phyloP scores from a whole-genome alignment of 2,113 vertebrate genomes.

The Pogonocichla stellata region DNA sequence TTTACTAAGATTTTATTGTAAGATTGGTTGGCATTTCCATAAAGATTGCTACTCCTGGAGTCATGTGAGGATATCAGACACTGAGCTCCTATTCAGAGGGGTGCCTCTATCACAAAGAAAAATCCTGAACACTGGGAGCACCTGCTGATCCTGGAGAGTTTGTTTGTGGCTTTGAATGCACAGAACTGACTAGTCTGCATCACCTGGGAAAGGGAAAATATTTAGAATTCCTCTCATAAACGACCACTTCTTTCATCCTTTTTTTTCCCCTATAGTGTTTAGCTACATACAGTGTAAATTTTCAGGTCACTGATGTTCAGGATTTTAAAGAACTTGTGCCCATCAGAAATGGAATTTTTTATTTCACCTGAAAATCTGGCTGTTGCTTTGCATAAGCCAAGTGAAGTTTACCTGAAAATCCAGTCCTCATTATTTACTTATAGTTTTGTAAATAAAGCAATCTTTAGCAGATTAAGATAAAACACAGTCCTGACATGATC shows the following conservation, averaged over 20 bases:
- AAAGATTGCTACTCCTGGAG: not conserved
- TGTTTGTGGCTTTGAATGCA: not conserved
- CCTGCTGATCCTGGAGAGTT: not conserved
- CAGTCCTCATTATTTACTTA: not conserved
- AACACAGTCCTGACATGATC: not conserved
- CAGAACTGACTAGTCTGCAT: not conserved
- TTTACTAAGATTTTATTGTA: not conserved
- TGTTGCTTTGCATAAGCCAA: not conserved
- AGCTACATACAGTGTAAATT: not conserved
- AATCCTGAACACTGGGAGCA: not conserved
- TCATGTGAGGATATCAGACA: not conserved
- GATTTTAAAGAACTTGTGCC: not conserved
- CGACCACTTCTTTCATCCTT: not conserved
- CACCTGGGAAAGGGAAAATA: not conserved
- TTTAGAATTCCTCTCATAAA: not conserved
- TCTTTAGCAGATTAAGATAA: not conserved
- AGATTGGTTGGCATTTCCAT: not conserved
- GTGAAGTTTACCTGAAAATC: not conserved
- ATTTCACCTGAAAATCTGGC: not conserved
- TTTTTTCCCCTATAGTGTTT: not conserved
- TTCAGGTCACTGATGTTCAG: not conserved
- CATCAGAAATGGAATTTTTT: not conserved
- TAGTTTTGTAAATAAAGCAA: not conserved
- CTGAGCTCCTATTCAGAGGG: not conserved
- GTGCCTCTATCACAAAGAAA: not conserved